Conservation (phyloP, 2,888 invertebrate genomes). For the Pammene aurita region DNA sequence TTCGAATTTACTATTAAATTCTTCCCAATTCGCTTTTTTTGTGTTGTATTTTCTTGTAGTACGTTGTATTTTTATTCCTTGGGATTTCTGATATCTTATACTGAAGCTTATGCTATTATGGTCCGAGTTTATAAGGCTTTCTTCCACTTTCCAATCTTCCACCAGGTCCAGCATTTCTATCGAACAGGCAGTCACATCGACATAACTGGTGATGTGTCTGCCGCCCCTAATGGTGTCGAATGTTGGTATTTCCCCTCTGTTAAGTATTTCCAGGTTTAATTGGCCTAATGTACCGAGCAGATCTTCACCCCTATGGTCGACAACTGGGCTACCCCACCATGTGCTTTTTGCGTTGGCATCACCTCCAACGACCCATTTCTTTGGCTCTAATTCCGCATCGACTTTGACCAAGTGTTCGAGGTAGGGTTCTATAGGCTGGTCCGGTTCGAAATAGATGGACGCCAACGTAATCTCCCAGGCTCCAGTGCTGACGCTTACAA, state of each 20-base stretch:
- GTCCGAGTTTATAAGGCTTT: not conserved
- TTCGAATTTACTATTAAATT: not conserved
- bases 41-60: not conserved
- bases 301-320: constrained; percentile 42
- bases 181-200: not conserved
- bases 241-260: constrained; percentile 42
- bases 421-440: not conserved
- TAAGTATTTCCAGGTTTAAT: constrained; percentile 45
- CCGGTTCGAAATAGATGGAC: not conserved
- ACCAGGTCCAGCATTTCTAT: not conserved
- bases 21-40: not conserved
- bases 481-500: not conserved
- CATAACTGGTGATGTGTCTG: not conserved
- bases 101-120: not conserved
- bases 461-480: not conserved
- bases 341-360: constrained; percentile 25
- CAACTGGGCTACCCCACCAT: constrained; percentile 31
- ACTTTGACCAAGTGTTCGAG: not conserved
- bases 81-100: not conserved
- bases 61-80: not conserved
- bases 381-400: not conserved
- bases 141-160: not conserved
- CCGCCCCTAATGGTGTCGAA: not conserved
- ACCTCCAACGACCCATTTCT: constrained; percentile 5
- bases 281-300: constrained; percentile 38